phyloP scores from a whole-genome alignment of 35 echinoderm and acorn worm genomes.

The Apostichopus japonicus region DNA sequence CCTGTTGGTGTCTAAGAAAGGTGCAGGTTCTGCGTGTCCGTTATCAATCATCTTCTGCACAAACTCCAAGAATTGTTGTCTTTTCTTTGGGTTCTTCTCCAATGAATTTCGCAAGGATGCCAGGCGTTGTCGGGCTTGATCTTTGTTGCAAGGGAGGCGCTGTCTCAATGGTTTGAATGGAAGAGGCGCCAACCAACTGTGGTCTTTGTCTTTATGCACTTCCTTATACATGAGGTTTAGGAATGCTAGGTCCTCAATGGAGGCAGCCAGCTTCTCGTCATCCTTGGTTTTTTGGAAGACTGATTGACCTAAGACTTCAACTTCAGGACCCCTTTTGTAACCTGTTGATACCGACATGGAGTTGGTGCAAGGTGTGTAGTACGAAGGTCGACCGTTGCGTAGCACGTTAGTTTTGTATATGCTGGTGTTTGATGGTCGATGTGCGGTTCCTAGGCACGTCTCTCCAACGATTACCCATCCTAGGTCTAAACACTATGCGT shows the following conservation, averaged over 20 bases:
- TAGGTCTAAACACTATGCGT: slow-evolving; percentile 50
- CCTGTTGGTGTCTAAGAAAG: background rate
- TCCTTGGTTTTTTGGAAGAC: slow-evolving; percentile 29
- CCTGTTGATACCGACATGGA: background rate
- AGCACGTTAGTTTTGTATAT: slow-evolving; percentile 12
- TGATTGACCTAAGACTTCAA: background rate
- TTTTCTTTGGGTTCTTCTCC: slow-evolving; percentile 42
- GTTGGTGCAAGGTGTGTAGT: background rate
- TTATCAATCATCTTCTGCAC: slow-evolving; percentile 43
- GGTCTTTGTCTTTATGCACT: background rate
- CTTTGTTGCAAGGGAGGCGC: slow-evolving; percentile 46
- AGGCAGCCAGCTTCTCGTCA: slow-evolving; percentile 24
- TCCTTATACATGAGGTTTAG: slow-evolving; percentile 40
- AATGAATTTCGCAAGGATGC: background rate
- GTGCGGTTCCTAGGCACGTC: slow-evolving; percentile 19
- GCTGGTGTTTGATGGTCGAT: background rate
- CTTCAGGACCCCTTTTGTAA: background rate
- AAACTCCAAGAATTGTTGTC: slow-evolving; percentile 56
- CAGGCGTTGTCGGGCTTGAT: slow-evolving; percentile 35
- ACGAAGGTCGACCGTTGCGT: slow-evolving; percentile 19
- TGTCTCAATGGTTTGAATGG: background rate
- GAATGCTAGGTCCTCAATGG: slow-evolving; percentile 46
- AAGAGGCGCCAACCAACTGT: slow-evolving; percentile 57
- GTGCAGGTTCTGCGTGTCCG: slow-evolving; percentile 42
- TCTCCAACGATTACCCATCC: slow-evolving; percentile 61